Evolutionary conservation across 2,113 vertebrate species (phyloP).

Genomic region (Apteryx owenii): DNA sequence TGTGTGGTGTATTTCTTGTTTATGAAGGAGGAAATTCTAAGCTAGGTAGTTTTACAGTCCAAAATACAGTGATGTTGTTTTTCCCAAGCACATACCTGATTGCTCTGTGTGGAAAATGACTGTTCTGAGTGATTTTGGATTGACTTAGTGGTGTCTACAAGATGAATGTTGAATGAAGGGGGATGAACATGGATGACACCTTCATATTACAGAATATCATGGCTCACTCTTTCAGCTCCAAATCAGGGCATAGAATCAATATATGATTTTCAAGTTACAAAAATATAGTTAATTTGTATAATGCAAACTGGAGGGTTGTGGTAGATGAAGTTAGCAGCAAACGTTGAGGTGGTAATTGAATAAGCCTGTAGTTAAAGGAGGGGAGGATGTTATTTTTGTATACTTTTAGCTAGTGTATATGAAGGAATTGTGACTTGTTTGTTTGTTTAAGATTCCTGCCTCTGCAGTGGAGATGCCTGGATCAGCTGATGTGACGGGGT

Average conservation of each 20-base stretch:
- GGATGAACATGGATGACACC: rapidly evolving
- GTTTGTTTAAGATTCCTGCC: slow-evolving; percentile 84
- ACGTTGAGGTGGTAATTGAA: background rate
- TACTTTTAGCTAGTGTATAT: background rate
- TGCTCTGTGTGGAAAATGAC: background rate
- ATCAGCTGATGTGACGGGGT: slow-evolving; percentile 88
- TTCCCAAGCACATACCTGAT: background rate
- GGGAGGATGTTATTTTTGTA: background rate
- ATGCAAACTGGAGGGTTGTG: background rate
- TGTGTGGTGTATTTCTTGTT: background rate
- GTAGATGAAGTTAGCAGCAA: background rate
- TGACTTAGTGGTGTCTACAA: background rate
- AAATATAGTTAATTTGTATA: background rate
- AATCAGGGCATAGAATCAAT: background rate
- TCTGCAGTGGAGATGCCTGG: slow-evolving; percentile 98
- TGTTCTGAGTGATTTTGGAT: background rate
- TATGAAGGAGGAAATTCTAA: background rate
- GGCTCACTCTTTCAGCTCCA: background rate
- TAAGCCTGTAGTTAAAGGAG: background rate
- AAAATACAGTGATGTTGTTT: background rate
- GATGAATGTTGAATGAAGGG: background rate
- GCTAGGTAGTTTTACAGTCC: background rate
- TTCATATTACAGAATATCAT: background rate
- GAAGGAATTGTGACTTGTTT: background rate
- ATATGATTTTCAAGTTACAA: background rate